Evolutionary conservation across 2,888 invertebrate species (phyloP).

Genomic region (Lepetodrilus schrolli): DNA sequence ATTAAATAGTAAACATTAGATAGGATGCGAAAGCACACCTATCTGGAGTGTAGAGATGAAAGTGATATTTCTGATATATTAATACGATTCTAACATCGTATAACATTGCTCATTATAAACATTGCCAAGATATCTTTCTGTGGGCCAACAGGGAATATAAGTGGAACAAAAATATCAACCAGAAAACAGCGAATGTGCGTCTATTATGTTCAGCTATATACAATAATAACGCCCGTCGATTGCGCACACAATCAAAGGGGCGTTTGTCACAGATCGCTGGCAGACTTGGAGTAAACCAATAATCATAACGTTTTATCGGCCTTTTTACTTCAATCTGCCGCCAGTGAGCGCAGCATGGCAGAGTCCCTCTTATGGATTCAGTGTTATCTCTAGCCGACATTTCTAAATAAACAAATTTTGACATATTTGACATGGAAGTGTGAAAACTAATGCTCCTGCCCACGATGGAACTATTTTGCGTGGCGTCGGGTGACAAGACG

Average conservation of each 20-base stretch:
- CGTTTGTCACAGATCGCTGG: constrained; percentile 14
- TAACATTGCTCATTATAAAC: too few species aligned
- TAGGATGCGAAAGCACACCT: too few species aligned
- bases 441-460: constrained; percentile 17
- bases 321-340: background rate
- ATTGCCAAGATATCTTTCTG: too few species aligned
- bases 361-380: constrained; percentile 15
- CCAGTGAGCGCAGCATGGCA: background rate
- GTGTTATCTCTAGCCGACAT: background rate
- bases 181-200: background rate
- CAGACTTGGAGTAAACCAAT: constrained; percentile 23
- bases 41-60: too few species aligned
- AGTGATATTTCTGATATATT: too few species aligned
- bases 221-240: constrained; percentile 3
- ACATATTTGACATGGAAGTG: constrained; percentile 26
- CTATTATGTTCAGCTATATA: background rate
- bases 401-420: constrained; percentile 11
- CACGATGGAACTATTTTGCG: constrained; percentile 13
- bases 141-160: background rate
- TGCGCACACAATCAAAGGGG: background rate
- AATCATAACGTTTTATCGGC: constrained; percentile 11
- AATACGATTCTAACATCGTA: too few species aligned
- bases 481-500: constrained; percentile 10
- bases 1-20: too few species aligned
- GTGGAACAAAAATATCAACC: background rate